Percentiles rank a stretch among this genome's conserved stretches.
Evolutionary conservation across 2,888 invertebrate species (phyloP).

Genomic region (Sarcophaga rosellei): DNA sequence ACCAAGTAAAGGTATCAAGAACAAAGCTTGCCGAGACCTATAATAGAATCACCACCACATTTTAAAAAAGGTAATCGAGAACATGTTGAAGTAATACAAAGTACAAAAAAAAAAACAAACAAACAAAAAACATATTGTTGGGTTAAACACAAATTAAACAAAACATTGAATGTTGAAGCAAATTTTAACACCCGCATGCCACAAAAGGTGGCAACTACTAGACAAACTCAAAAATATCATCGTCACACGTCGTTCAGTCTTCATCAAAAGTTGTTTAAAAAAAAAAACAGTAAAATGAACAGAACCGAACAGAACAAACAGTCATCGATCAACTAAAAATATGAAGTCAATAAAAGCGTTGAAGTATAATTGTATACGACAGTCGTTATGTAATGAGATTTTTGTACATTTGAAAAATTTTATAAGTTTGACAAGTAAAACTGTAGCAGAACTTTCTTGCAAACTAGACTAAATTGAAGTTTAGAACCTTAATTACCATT

Average conservation of each 20-base stretch:
- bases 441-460: too few species aligned
- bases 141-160: constrained; percentile 16
- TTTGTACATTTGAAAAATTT: too few species aligned
- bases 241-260: background rate
- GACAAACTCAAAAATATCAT: constrained; percentile 35
- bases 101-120: background rate
- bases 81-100: constrained; percentile 32
- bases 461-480: too few species aligned
- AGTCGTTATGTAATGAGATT: background rate
- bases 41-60: constrained; percentile 19
- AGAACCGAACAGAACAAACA: constrained; percentile 30
- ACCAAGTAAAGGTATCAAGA: constrained; percentile 20
- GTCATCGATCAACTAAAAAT: constrained; percentile 38
- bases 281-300: background rate
- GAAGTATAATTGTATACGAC: constrained; percentile 15
- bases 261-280: background rate
- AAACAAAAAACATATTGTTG: background rate
- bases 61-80: constrained; percentile 38
- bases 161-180: constrained; percentile 12
- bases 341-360: constrained; percentile 4
- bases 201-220: constrained; percentile 61
- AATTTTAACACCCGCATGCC: constrained; percentile 64
- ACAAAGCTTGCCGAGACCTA: background rate
- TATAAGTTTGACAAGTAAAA: too few species aligned
- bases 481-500: too few species aligned